These are phyloP conservation scores for Fukomys damarensis DNA, from an alignment of 2,113 vertebrate genomes.

Conservation along the genomic window DNA sequence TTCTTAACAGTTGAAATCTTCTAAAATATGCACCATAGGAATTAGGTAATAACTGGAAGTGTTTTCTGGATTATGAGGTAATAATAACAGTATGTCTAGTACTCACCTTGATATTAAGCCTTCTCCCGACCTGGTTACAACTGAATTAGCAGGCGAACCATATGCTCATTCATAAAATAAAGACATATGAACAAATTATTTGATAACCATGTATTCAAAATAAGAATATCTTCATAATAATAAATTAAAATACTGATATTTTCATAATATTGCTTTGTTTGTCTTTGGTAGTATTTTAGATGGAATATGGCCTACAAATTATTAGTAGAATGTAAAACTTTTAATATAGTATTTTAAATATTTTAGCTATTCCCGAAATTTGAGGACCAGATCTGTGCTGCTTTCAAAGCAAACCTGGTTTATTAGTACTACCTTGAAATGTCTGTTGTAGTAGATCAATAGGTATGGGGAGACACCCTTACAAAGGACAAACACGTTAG, in stretches of 20 bases:
- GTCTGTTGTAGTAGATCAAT: not conserved
- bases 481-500: not conserved
- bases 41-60: conserved; percentile 53
- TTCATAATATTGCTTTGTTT: not conserved
- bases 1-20: conserved; percentile 69
- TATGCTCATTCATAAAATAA: not conserved
- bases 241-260: not conserved
- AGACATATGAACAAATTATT: not conserved
- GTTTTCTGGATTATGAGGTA: conserved; percentile 17
- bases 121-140: not conserved
- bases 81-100: not conserved
- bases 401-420: not conserved
- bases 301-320: not conserved
- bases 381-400: not conserved
- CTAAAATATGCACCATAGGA: conserved; percentile 36
- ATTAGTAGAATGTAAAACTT: not conserved
- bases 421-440: not conserved
- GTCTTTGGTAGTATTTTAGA: not conserved
- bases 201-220: not conserved
- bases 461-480: not conserved
- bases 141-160: not conserved
- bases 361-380: not conserved
- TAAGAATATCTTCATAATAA: not conserved
- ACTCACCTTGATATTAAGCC: not conserved
- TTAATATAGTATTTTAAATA: not conserved